Evolutionary conservation across 2,113 vertebrate species (phyloP), one percentile per base, ranked within the genome.

Genomic region (Ia io): DNA sequence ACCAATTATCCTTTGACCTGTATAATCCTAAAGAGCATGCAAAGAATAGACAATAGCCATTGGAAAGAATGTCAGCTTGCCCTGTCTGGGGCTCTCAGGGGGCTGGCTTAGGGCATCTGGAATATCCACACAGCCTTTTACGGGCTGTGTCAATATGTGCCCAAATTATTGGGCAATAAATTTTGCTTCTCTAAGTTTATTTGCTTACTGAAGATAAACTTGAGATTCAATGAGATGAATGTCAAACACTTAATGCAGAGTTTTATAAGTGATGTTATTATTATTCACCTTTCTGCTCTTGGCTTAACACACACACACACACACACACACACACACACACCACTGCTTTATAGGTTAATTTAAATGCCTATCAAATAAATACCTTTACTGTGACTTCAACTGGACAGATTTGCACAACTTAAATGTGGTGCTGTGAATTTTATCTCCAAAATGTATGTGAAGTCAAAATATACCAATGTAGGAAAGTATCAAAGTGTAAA

Each of bases 221-320:
- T 92, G 30, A 83, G n/a, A 82, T 63, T 70, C 95, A 88, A 82
- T 67, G 13, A 93, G 32, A 82, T 92, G 28, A 78, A 82, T 42
- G 37, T 37, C 85, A 82, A 44, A 13, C 16, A 80, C 28, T 91
- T 91, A 88, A 84, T 35, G 3, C 10, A 76, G 22, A 94, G 73
- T 51, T 85, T 63, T 78, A 78, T 90, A 40, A 59, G 73, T 78
- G 23, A 56, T 86, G 0, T n/a, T 84, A 86, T 22, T 88, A 74
- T 23, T 61, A 67, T 42, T 76, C 92, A 87, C 35, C 22, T 30
- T 73, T 92, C 44, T 86, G 69, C 53, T 93, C 63, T 76, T 92
- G 65, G 49, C 51, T 90, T 85, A 40, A 70, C 30, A 94, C 47
- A 73, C 35, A 51, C 49, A 40, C 2, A 37, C 2, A n/a, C n/a